Evolutionary conservation across 1,140 invertebrate species (phyloP).

Genomic region (Phthorimaea operculella): DNA sequence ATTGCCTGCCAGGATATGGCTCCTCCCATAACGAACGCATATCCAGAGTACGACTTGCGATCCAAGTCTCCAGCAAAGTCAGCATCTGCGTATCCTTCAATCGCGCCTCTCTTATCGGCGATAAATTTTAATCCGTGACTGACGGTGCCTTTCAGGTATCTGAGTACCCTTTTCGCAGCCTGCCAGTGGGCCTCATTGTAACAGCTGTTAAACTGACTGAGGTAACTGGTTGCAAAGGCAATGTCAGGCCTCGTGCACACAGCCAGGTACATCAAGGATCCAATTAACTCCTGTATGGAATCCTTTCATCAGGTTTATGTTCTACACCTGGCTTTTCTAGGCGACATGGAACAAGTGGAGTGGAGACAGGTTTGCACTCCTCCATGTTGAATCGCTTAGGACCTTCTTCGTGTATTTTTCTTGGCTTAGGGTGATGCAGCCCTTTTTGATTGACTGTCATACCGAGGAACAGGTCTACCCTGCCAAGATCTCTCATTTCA

Average conservation of each 20-base stretch:
- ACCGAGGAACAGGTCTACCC: background rate
- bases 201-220: slow-evolving; percentile 2
- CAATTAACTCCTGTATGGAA: background rate
- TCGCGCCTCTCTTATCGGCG: background rate
- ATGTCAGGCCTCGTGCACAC: background rate
- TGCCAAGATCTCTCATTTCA: background rate
- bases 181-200: background rate
- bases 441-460: background rate
- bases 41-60: background rate
- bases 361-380: slow-evolving; percentile 2
- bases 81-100: slow-evolving; percentile 1
- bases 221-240: background rate
- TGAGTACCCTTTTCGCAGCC: background rate
- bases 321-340: background rate
- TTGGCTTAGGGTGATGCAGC: background rate
- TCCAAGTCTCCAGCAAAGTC: background rate
- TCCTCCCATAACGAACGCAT: background rate
- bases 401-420: background rate
- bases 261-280: slow-evolving; percentile 4
- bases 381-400: background rate
- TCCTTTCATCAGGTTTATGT: slow-evolving; percentile 1
- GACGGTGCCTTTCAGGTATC: background rate
- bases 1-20: background rate
- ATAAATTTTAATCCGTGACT: background rate
- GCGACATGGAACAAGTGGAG: background rate